Base-by-base conservation (phyloP, 2,888 invertebrate genomes). In the Chironomus riparius region DNA sequence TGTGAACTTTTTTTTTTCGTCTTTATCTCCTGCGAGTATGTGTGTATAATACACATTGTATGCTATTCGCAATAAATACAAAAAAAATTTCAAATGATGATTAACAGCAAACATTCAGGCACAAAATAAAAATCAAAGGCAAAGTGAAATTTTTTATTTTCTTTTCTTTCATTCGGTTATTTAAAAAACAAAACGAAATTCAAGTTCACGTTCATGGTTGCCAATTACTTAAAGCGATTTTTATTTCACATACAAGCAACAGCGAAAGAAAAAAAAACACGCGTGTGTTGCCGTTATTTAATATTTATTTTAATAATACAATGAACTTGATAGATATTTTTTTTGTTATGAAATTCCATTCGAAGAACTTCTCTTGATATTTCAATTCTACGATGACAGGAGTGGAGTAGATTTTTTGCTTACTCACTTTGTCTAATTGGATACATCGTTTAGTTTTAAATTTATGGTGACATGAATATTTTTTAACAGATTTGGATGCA, bases 141-240 rank as follows among this genome's bases (percentile, higher is more conserved):
- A 38, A 38, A 38, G 38, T 38, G 18, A 15, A 65, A 21, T 18
- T 18, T 62, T 62, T 65, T 21, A 22, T 65, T 24, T 65, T 65
- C 21, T 10, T 65, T 65, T 24, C 21, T 65, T 65, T 21, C 22
- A 21, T 56, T 56, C 56, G 18, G 56, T 56, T 56, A 56, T 56
- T 56, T 56, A 21, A 73, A 72, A 62, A 73, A 73, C 22, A 73
- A 56, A 71, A 22, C 13, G 38, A 73, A 61, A 56, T 73, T 73
- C 72, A 73, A 73, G 72, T 73, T 73, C 72, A 73, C 62, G 72
- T 62, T 73, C 72, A 73, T 50, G 72, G 72, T 73, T 73, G 72
- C 24, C 71, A 50, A 71, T 56, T 62, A 73, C 56, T 73, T 73
- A 50, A 62, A 73, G 72, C 65, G 65, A 73, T 73, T 28, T 38